A percentile compares a stretch with the other conserved stretches of the same genome.
Evolutionary conservation across 2,113 vertebrate genomes (phyloP).

Genomic region (Salvelinus namaycush): DNA sequence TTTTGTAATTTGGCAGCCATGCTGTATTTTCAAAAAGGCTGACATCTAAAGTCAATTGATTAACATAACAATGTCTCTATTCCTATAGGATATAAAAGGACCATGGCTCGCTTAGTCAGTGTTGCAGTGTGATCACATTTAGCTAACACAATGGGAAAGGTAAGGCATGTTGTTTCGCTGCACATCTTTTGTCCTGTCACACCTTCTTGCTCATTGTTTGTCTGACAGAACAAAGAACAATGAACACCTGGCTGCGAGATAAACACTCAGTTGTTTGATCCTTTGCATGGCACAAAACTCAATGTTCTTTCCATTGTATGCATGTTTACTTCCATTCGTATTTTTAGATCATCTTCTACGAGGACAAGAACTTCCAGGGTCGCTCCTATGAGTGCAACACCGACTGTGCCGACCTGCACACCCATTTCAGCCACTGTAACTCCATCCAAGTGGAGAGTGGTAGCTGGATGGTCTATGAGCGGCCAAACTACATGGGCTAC

Average conservation of each 20-base stretch:
- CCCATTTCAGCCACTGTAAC: constrained; percentile 47
- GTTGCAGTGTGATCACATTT: constrained; percentile 25
- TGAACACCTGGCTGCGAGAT: neutral
- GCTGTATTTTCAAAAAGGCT: constrained; percentile 47
- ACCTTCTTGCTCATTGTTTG: constrained; percentile 9
- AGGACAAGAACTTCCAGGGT: constrained; percentile 48
- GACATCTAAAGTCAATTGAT: constrained; percentile 49
- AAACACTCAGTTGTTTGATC: neutral
- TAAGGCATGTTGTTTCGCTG: constrained; percentile 27
- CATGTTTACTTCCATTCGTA: neutral
- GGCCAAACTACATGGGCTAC: constrained; percentile 22
- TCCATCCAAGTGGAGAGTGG: constrained; percentile 37
- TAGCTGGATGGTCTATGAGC: constrained; percentile 48
- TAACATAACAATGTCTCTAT: constrained; percentile 38
- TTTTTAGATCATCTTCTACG: constrained; percentile 58
- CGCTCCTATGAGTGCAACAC: constrained; percentile 19
- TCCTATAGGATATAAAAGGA: constrained; percentile 42
- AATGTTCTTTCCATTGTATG: neutral
- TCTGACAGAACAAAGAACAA: constrained; percentile 2
- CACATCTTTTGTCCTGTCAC: constrained; percentile 19
- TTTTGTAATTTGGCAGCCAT: constrained; percentile 28
- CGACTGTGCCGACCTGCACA: constrained; percentile 42
- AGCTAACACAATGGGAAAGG: constrained; percentile 47
- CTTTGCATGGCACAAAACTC: constrained; percentile 5
- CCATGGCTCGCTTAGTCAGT: constrained; percentile 8